phyloP scores from a whole-genome alignment of 2,113 vertebrate genomes.

The Etheostoma cragini region DNA sequence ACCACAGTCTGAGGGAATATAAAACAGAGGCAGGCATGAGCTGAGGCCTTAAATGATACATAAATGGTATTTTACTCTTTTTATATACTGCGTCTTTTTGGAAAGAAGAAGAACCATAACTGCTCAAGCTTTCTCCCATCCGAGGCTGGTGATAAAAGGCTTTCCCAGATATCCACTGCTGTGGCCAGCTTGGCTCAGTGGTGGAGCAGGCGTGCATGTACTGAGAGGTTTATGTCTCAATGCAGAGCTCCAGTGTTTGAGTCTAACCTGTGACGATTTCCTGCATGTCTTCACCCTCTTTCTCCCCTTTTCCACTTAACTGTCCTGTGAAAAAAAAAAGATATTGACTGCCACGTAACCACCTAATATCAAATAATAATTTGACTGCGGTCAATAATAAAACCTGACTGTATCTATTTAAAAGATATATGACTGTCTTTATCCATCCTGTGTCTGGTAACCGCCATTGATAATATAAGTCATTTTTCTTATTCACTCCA shows the following conservation, averaged over 20 bases:
- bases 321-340: no score
- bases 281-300: no score
- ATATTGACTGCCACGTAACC: slow-evolving; percentile 39
- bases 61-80: slow-evolving; percentile 4
- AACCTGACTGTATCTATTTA: slow-evolving; percentile 29
- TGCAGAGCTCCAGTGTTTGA: no score
- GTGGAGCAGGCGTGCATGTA: no score
- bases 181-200: no score
- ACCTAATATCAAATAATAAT: slow-evolving; percentile 42
- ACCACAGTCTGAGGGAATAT: slow-evolving; percentile 28
- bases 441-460: slow-evolving; percentile 3
- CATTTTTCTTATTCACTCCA: background rate
- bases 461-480: background rate
- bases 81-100: slow-evolving; percentile 20
- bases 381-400: slow-evolving; percentile 36
- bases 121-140: slow-evolving; percentile 22
- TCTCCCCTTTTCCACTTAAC: no score
- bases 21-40: slow-evolving; percentile 19
- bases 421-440: slow-evolving; percentile 9
- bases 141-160: slow-evolving; percentile 51
- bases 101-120: slow-evolving; percentile 26
- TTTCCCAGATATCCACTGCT: slow-evolving; percentile 44
- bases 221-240: no score
- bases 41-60: background rate
- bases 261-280: no score